Conservation (phyloP, 2,888 invertebrate species). For the Metopia argyrocephala region DNA sequence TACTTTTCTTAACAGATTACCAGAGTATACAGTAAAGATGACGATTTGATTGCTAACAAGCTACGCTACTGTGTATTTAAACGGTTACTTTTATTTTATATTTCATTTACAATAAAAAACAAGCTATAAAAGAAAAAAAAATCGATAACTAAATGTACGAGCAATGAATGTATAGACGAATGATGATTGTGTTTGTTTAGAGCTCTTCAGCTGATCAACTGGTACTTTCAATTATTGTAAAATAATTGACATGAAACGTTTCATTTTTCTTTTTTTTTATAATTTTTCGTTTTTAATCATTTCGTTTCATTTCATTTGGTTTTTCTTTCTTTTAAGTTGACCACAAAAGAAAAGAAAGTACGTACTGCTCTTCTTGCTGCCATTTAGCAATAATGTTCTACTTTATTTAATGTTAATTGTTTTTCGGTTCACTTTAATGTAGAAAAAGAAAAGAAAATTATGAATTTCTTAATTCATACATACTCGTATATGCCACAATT, state of each 20-base stretch:
- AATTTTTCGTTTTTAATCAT: constrained; percentile 1
- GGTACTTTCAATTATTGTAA: constrained; percentile 60
- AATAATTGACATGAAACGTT: constrained; percentile 57
- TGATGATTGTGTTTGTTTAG: constrained; percentile 8
- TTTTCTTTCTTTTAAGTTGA: constrained; percentile 1
- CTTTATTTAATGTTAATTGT: constrained; percentile 24
- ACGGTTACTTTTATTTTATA: constrained; percentile 39
- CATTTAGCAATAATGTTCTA: constrained; percentile 23
- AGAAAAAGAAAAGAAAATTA: neutral
- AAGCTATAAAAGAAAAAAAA: no score
- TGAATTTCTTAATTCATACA: constrained; percentile 11
- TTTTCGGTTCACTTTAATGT: neutral
- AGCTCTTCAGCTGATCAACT: no score
- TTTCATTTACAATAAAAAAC: no score
- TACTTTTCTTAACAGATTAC: no score
- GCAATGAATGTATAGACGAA: constrained; percentile 7
- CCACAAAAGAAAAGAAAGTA: constrained; percentile 32
- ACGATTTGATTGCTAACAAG: no score
- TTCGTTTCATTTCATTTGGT: neutral
- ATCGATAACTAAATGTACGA: no score
- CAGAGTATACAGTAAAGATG: no score
- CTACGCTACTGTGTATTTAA: constrained; percentile 40
- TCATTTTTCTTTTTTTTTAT: constrained; percentile 4
- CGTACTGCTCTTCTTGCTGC: neutral
- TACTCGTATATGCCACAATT: no score